Base-by-base conservation (phyloP, 2,113 vertebrate species). In the Erinaceus europaeus region DNA sequence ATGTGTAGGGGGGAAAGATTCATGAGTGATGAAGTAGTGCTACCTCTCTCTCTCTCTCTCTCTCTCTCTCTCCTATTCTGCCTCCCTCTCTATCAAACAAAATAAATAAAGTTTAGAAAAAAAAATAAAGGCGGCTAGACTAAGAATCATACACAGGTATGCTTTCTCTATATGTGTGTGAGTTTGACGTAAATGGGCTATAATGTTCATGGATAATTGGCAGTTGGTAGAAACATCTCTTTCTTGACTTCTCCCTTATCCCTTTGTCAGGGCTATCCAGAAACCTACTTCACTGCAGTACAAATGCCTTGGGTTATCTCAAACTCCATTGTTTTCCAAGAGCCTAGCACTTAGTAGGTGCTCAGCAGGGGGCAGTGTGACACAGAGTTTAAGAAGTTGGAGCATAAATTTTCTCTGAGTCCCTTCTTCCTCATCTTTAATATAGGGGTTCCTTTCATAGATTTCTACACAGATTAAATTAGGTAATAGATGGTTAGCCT, bases 341-440 rank as follows among this genome's bases (percentile, higher is more conserved):
- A 89, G 27, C 40, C 0, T 55, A 12, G 92, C 92, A 92, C 90
- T 71, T 95, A 94, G 94, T 95, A 94, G 94, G 92, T 71, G 80
- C 76, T 95, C 95, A 94, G 94, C 89, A 94, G 95, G 91, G 92
- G 95, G 95, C 94, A 95, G 78, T 94, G 74, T 92, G 84, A 89
- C 74, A 94, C 85, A 94, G 88, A 81, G 84, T 59, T 76, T 92
- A 74, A 67, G 50, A 72, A 36, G 38, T 17, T 21, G 34, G 57
- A 46, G 0, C 0, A 0, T 6, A 10, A 0, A 9, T 25, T 76
- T 10, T 55, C 11, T 61, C 11, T n/a, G 13, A 20, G 80, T 40
- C 89, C 84, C 29, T 32, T 69, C 72, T 65, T 93, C 77, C 78
- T 90, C 69, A 72, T 91, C 57, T 81, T 52, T 42, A 25, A 46